These are phyloP conservation scores for Chaetoderma sp. DNA, from an alignment of 2,888 invertebrate genomes.

Conservation along the genomic window DNA sequence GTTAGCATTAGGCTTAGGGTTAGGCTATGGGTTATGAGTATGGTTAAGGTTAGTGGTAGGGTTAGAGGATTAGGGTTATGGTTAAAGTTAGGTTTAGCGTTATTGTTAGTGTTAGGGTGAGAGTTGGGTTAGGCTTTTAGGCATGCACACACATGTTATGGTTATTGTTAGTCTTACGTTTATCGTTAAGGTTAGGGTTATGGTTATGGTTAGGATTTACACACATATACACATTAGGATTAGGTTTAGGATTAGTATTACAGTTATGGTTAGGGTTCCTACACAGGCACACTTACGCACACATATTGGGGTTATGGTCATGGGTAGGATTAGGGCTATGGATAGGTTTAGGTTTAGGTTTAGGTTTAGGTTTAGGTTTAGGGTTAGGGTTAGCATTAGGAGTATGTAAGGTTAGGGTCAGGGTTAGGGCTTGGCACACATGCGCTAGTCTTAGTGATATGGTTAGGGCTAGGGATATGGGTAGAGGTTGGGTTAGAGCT, in stretches of 20 bases:
- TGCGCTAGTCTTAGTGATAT: not conserved
- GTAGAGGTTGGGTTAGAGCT: not conserved
- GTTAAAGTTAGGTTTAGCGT: conserved; percentile 11
- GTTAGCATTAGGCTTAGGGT: conserved; percentile 11
- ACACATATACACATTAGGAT: not conserved
- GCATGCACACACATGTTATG: not conserved
- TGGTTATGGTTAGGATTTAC: conserved; percentile 3
- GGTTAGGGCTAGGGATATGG: conserved; percentile 12
- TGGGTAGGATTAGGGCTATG: not conserved
- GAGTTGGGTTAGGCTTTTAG: conserved; percentile 6
- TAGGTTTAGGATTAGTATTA: not conserved
- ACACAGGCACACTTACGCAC: not conserved
- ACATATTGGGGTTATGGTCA: no score
- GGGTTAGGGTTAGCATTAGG: conserved; percentile 11
- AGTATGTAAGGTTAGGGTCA: conserved; percentile 3
- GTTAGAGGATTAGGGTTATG: conserved; percentile 1
- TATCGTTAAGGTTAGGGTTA: conserved; percentile 10
- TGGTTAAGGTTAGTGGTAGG: conserved; percentile 11
- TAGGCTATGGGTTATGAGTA: not conserved
- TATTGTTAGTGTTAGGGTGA: not conserved
- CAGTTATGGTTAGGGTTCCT: not conserved
- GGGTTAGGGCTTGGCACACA: conserved; percentile 8
- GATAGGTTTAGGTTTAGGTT: conserved; percentile 13
- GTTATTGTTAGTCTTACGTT: conserved; percentile 1
- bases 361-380: conserved; percentile 11